Base-by-base conservation (phyloP, 2,797 vertebrate species). In the Clarias platycephalus region DNA sequence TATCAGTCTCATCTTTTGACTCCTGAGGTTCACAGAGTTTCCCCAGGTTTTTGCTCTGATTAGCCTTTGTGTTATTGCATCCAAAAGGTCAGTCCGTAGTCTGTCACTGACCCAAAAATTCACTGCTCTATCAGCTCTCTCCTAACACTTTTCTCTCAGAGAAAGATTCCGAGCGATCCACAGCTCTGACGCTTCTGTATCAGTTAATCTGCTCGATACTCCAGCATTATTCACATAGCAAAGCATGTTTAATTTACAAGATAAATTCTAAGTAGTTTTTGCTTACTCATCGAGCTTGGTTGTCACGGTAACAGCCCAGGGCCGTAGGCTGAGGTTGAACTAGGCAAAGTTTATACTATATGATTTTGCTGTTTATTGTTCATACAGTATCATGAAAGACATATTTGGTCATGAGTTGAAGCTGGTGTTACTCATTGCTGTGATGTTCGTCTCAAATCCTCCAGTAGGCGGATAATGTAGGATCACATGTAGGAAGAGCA, bases 51-150 rank as follows among this genome's bases (percentile, higher is more conserved):
- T 34, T 63, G 3, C 77, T 78, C 34, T 49, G 24, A 26, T 64
- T 80, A 13, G 34, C 58, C 40, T 63, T n/a, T 40, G 58, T 78
- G 58, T 37, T 78, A 58, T 24, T 62, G 76, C 58, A 12, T 78
- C 31, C 57, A 40, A 78, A 78, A 62, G 24, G 58, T 58, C 22
- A 44, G 34, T 26, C 7, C 10, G 31, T 18, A 24, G 16, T 63
- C 58, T 31, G 74, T 34, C 75, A 77, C 55, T 37, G 55, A 37
- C 28, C 31, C 75, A n/a, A 44, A 63, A 49, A 9, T 24, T 62
- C 22, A 4, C 57, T 0, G 57, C 10, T 60, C 12, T 37, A 77
- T 28, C 55, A 60, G 10, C 55, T 34, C 55, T 31, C 24, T 15
- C n/a, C 70, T 26, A 18, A n/a, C 49, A 20, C n/a, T 26, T 77